These are phyloP conservation scores for Centropristis striata DNA, from an alignment of 2,113 vertebrate genomes.

Conservation along the genomic window DNA sequence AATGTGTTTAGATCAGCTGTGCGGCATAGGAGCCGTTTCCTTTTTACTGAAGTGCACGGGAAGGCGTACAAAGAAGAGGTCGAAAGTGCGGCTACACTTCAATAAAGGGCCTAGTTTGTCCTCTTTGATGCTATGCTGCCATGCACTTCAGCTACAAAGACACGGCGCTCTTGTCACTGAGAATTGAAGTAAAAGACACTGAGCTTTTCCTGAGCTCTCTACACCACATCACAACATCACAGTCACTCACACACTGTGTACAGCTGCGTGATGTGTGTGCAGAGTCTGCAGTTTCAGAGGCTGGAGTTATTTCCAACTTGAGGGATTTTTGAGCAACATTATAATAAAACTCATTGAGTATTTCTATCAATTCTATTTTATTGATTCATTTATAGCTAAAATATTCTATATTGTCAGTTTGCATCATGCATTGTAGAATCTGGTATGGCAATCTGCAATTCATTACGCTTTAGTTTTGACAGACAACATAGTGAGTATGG, in stretches of 20 bases:
- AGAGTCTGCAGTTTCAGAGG: neutral
- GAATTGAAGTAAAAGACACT: conserved; percentile 71
- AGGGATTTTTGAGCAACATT: neutral
- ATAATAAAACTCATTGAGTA: neutral
- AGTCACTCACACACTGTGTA: conserved; percentile 10
- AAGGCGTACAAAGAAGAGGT: conserved; percentile 79
- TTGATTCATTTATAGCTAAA: conserved; percentile 9
- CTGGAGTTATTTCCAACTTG: conserved; percentile 11
- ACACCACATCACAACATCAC: conserved; percentile 41
- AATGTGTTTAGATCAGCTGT: conserved; percentile 69
- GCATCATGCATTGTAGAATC: neutral
- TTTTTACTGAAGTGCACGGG: conserved; percentile 73
- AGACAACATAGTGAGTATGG: conserved; percentile 8
- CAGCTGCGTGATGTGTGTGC: conserved; percentile 22
- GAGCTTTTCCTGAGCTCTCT: conserved; percentile 59
- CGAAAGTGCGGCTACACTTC: conserved; percentile 79
- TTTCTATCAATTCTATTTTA: neutral
- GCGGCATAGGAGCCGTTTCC: conserved; percentile 61
- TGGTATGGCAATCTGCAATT: conserved; percentile 11
- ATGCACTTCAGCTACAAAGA: conserved; percentile 79
- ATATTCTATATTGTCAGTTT: neutral
- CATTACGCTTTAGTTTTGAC: conserved; percentile 37
- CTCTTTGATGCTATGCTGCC: conserved; percentile 80
- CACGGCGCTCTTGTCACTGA: conserved; percentile 60
- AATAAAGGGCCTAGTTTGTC: conserved; percentile 81